phyloP scores from a whole-genome alignment of 1,140 invertebrate genomes.

The Littorina saxatilis region DNA sequence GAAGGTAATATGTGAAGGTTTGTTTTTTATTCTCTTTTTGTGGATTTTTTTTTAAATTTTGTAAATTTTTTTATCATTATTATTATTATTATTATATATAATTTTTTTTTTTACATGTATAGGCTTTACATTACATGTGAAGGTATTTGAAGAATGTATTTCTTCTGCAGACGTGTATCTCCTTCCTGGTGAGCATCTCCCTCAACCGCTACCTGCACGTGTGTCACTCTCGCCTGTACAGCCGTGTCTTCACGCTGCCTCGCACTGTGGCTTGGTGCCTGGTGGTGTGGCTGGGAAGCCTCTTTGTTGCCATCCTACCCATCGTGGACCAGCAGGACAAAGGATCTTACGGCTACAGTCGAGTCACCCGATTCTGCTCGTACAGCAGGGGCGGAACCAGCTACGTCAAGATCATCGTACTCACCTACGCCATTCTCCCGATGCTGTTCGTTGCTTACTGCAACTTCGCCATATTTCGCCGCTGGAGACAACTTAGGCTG shows the following conservation, averaged over 20 bases:
- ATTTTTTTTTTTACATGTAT: too few species aligned
- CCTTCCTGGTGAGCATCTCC: conserved; percentile 9
- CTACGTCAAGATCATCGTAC: conserved; percentile 10
- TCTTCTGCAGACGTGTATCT: neutral
- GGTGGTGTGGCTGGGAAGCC: neutral
- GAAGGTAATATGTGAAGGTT: too few species aligned
- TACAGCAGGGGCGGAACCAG: neutral
- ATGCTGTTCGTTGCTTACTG: conserved; percentile 19
- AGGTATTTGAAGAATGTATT: too few species aligned
- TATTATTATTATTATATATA: too few species aligned
- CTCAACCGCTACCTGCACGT: conserved; percentile 32
- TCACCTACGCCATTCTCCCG: neutral
- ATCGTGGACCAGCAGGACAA: neutral
- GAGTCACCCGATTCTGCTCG: conserved; percentile 4
- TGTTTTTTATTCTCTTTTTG: too few species aligned
- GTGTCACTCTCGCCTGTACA: conserved; percentile 2
- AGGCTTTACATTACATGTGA: too few species aligned
- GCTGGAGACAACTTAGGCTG: neutral
- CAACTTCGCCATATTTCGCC: conserved; percentile 15
- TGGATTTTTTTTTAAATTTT: too few species aligned
- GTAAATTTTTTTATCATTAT: too few species aligned
- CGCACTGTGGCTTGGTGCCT: neutral
- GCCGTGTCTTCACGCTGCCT: neutral
- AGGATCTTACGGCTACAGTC: conserved; percentile 14
- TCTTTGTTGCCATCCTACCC: neutral